These are phyloP conservation scores for Hesperophylax magnus DNA, from an alignment of 1,140 invertebrate genomes.

Conservation along the genomic window DNA sequence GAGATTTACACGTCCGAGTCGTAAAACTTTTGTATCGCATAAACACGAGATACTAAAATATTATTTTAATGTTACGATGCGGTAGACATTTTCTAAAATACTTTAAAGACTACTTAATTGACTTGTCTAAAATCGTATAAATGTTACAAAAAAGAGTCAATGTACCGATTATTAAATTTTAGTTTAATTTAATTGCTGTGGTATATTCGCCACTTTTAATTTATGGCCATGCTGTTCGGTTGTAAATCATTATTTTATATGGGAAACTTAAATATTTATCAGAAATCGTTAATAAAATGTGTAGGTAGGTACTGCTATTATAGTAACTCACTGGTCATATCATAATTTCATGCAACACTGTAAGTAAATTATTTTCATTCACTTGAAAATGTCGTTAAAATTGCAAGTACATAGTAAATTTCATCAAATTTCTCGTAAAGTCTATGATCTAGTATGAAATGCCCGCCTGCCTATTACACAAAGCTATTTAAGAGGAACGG, in stretches of 20 bases:
- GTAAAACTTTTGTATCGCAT: slow-evolving; percentile 12
- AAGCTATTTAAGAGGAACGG: no score
- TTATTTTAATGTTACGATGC: slow-evolving; percentile 5
- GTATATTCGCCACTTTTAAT: slow-evolving; percentile 10
- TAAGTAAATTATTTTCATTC: slow-evolving; percentile 14
- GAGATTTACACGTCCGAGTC: slow-evolving; percentile 10
- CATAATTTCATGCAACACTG: background rate
- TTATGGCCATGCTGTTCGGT: slow-evolving; percentile 5
- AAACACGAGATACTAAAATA: slow-evolving; percentile 5
- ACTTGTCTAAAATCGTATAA: slow-evolving; percentile 35
- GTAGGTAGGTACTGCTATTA: background rate
- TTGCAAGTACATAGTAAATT: background rate
- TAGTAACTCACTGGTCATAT: background rate
- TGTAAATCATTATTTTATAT: slow-evolving; percentile 31
- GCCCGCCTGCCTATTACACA: background rate
- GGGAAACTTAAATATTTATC: slow-evolving; percentile 28
- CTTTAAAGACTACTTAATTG: slow-evolving; percentile 18
- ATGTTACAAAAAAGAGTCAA: slow-evolving; percentile 27
- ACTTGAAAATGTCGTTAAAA: background rate
- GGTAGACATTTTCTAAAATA: slow-evolving; percentile 2
- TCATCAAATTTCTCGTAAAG: background rate
- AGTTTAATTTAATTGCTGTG: slow-evolving; percentile 36
- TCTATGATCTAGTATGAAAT: background rate
- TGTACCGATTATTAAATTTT: slow-evolving; percentile 28
- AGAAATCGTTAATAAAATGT: slow-evolving; percentile 28